phyloP scores from a whole-genome alignment of 2,113 vertebrate species.

The Probosciger aterrimus region DNA sequence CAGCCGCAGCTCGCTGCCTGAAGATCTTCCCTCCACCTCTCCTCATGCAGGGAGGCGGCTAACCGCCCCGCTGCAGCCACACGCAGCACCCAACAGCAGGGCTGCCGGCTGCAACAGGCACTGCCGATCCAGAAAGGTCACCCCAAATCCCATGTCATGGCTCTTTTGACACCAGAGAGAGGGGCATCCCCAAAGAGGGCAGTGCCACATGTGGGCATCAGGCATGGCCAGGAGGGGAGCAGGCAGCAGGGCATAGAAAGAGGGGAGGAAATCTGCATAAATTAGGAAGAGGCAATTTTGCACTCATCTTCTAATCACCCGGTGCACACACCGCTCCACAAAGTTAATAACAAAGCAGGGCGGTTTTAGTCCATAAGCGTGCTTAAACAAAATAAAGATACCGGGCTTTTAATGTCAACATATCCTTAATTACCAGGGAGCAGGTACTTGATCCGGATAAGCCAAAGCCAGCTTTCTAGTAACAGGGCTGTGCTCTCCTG shows the following conservation, averaged over 20 bases:
- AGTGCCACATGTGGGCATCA: fast-evolving
- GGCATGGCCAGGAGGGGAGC: fast-evolving
- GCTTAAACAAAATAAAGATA: neutral
- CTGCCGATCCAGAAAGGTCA: fast-evolving
- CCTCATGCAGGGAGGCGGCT: neutral
- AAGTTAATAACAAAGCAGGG: neutral
- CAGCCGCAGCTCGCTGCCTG: neutral
- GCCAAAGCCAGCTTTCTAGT: neutral
- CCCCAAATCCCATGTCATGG: fast-evolving
- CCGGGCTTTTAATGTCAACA: fast-evolving
- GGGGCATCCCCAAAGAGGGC: neutral
- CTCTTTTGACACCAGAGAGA: fast-evolving
- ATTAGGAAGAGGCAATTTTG: neutral
- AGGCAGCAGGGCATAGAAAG: fast-evolving
- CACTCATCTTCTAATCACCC: neutral
- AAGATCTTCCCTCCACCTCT: neutral
- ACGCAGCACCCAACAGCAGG: neutral
- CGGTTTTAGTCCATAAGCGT: fast-evolving
- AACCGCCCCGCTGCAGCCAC: neutral
- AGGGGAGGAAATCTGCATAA: neutral
- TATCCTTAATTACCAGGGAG: neutral
- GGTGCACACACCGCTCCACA: fast-evolving
- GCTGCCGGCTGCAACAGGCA: neutral
- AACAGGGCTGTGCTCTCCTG: neutral
- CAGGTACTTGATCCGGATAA: neutral